phyloP scores from a whole-genome alignment of 2,888 invertebrate species.

The Cistogaster globosa region DNA sequence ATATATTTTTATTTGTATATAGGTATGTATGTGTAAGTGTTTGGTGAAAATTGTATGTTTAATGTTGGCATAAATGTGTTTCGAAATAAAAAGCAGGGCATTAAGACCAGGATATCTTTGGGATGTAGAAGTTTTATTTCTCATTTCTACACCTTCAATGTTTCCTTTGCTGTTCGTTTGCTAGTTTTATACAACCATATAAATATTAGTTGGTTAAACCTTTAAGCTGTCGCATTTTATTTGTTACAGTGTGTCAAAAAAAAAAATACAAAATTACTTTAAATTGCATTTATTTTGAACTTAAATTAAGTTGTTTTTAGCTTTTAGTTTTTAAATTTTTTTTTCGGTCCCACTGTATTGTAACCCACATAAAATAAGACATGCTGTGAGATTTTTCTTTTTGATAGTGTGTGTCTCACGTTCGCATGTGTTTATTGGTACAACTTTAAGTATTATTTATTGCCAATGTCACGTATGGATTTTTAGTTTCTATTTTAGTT shows the following conservation, averaged over 20 bases:
- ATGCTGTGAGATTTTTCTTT: background rate
- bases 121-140: conserved; percentile 75
- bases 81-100: conserved; percentile 73
- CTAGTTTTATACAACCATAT: conserved; percentile 42
- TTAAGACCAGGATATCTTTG: conserved; percentile 80
- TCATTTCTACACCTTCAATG: conserved; percentile 74
- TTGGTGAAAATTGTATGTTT: background rate
- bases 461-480: conserved; percentile 70
- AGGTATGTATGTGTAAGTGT: too few species aligned
- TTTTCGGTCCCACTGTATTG: conserved; percentile 7
- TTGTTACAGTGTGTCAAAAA: conserved; percentile 19
- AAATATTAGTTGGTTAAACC: conserved; percentile 40
- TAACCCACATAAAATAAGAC: conserved; percentile 57
- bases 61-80: background rate
- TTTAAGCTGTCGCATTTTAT: conserved; percentile 41
- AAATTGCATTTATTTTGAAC: too few species aligned
- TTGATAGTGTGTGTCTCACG: conserved; percentile 58
- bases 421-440: conserved; percentile 66
- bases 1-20: background rate
- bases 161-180: conserved; percentile 22
- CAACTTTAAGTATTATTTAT: conserved; percentile 70
- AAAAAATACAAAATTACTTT: background rate
- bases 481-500: conserved; percentile 32
- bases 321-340: background rate
- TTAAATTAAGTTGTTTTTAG: background rate